These are phyloP conservation scores for Loxodonta africana DNA, from an alignment of 2,113 vertebrate genomes.

Conservation along the genomic window DNA sequence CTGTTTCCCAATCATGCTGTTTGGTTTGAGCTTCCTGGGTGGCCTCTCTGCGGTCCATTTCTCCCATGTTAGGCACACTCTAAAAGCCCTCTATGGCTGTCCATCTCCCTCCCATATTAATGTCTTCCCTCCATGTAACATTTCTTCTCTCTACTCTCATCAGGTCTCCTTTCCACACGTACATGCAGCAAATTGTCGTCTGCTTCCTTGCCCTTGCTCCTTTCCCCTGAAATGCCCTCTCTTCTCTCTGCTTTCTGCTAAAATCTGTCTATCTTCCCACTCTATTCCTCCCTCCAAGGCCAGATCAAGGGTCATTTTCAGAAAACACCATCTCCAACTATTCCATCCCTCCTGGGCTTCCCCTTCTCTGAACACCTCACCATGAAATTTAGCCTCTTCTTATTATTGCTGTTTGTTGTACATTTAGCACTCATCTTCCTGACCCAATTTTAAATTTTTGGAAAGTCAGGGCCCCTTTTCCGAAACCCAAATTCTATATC, in stretches of 20 bases:
- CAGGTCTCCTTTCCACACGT: not conserved
- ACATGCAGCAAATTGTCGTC: not conserved
- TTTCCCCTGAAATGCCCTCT: not conserved
- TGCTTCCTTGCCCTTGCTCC: not conserved
- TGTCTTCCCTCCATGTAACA: not conserved
- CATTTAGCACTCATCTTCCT: not conserved
- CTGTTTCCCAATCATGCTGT: not conserved
- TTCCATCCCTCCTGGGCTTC: not conserved
- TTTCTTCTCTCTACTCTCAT: not conserved
- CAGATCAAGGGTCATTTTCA: not conserved
- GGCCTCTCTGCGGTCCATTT: not conserved
- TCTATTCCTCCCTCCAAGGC: not conserved
- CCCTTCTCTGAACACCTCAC: not conserved
- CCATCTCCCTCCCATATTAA: not conserved
- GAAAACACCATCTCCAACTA: not conserved
- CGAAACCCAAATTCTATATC: not conserved
- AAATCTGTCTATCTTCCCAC: not conserved
- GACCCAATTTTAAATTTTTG: not conserved
- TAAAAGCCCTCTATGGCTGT: not conserved
- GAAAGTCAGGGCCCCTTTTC: conserved; percentile 15
- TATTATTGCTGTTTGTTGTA: not conserved
- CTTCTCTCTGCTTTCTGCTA: not conserved
- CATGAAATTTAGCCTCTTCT: not conserved
- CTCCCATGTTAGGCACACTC: not conserved
- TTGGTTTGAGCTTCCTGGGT: not conserved